Evolutionary conservation across 1,140 invertebrate species (phyloP).

Genomic region (Lordiphosa collinella): DNA sequence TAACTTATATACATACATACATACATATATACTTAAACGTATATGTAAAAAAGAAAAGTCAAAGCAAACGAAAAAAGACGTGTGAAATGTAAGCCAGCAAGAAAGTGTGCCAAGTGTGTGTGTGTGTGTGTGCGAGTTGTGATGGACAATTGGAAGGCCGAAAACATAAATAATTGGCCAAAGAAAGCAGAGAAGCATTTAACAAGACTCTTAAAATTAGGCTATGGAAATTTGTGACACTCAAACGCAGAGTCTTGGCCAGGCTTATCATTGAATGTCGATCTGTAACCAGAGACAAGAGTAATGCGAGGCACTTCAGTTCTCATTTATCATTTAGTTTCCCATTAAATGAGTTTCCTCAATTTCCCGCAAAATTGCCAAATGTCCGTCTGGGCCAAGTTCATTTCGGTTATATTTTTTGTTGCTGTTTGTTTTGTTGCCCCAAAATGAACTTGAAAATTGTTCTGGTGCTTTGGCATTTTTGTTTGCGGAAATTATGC

Average conservation of each 20-base stretch:
- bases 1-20: constrained; percentile 22
- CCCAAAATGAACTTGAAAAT: constrained; percentile 67
- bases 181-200: constrained; percentile 32
- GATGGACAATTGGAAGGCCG: neutral
- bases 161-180: constrained; percentile 28
- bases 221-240: constrained; percentile 18
- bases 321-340: constrained; percentile 70
- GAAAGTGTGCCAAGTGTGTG: constrained; percentile 54
- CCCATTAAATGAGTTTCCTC: constrained; percentile 68
- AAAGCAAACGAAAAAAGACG: constrained; percentile 1
- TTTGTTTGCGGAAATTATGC: constrained; percentile 67
- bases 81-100: constrained; percentile 41
- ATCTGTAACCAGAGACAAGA: constrained; percentile 40
- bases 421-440: constrained; percentile 7
- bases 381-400: constrained; percentile 19
- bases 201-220: constrained; percentile 13
- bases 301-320: constrained; percentile 22
- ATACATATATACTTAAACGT: neutral
- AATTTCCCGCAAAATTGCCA: constrained; percentile 50
- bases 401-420: constrained; percentile 30
- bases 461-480: constrained; percentile 27
- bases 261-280: constrained; percentile 54
- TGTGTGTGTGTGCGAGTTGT: constrained; percentile 41
- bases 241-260: neutral
- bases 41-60: constrained; percentile 20